These are phyloP conservation scores for Pelosia muscerda DNA, from an alignment of 2,888 invertebrate genomes.

Conservation along the genomic window DNA sequence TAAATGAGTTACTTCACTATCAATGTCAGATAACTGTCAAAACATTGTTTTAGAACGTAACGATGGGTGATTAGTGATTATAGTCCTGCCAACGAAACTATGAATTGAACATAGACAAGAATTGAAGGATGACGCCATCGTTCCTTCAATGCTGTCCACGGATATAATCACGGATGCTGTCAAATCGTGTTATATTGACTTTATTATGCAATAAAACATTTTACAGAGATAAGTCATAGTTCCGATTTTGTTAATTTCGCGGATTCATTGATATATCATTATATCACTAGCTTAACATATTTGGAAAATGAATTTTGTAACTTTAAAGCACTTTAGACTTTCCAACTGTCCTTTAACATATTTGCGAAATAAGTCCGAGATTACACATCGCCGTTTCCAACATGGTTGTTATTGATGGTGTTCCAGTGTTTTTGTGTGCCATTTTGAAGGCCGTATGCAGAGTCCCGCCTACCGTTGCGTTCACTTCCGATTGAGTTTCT, in stretches of 20 bases:
- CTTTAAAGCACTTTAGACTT: constrained; percentile 30
- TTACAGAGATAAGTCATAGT: too few species aligned
- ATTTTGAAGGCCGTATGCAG: constrained; percentile 64
- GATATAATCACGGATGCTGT: too few species aligned
- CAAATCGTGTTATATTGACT: too few species aligned
- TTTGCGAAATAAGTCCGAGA: constrained; percentile 24
- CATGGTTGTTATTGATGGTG: constrained; percentile 76
- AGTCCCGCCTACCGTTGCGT: constrained; percentile 67
- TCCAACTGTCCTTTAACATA: constrained; percentile 21
- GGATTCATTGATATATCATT: too few species aligned
- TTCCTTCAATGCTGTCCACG: too few species aligned
- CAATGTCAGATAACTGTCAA: constrained; percentile 2
- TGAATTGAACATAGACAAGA: too few species aligned
- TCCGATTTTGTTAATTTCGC: too few species aligned
- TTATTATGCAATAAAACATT: too few species aligned
- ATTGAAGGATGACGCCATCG: too few species aligned
- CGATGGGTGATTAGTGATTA: too few species aligned
- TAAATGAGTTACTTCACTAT: constrained; percentile 5
- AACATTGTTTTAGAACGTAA: neutral
- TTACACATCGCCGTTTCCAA: constrained; percentile 71
- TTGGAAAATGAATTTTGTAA: constrained; percentile 21
- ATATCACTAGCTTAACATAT: constrained; percentile 7
- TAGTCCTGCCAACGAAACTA: too few species aligned
- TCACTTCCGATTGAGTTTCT: constrained; percentile 70
- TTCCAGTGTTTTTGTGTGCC: constrained; percentile 75